Conservation (phyloP, 2,888 invertebrate genomes). For the Watsonalla cultraria region DNA sequence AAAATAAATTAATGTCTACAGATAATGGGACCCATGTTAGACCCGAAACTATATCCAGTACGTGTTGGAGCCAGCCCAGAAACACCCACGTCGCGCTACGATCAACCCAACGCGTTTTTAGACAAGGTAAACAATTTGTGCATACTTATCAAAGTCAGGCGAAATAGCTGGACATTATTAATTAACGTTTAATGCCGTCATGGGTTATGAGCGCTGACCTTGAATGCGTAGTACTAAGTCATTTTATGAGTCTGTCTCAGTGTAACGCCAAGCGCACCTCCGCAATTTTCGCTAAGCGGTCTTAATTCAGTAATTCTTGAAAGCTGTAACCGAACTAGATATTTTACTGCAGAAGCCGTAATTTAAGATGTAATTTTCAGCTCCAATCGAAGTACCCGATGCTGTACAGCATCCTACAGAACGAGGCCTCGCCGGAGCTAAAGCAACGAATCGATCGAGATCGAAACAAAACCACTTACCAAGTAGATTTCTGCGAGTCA, state of each 20-base stretch:
- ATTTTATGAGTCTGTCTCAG: too few species aligned
- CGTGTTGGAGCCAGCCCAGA: conserved; percentile 78
- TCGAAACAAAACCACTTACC: conserved; percentile 80
- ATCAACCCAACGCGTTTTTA: conserved; percentile 80
- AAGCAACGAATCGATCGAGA: conserved; percentile 80
- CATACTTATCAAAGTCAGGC: too few species aligned
- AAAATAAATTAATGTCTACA: conserved; percentile 23
- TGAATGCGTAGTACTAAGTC: too few species aligned
- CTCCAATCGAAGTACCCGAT: conserved; percentile 81
- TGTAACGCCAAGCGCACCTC: too few species aligned
- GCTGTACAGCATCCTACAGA: conserved; percentile 80
- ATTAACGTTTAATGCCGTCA: too few species aligned
- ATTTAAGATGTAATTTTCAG: conserved; percentile 36
- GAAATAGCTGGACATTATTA: too few species aligned
- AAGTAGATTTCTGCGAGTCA: conserved; percentile 77
- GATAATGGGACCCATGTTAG: conserved; percentile 80
- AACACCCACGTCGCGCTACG: conserved; percentile 69
- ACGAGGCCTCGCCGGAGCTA: conserved; percentile 77
- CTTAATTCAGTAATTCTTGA: too few species aligned
- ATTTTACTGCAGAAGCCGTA: not conserved
- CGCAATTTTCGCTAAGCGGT: too few species aligned
- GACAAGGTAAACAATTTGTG: conserved; percentile 78
- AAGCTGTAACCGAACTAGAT: too few species aligned
- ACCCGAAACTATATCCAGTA: conserved; percentile 80
- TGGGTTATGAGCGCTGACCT: too few species aligned